Conservation (phyloP, 2,888 invertebrate species). For the Scaptomyza parva region DNA sequence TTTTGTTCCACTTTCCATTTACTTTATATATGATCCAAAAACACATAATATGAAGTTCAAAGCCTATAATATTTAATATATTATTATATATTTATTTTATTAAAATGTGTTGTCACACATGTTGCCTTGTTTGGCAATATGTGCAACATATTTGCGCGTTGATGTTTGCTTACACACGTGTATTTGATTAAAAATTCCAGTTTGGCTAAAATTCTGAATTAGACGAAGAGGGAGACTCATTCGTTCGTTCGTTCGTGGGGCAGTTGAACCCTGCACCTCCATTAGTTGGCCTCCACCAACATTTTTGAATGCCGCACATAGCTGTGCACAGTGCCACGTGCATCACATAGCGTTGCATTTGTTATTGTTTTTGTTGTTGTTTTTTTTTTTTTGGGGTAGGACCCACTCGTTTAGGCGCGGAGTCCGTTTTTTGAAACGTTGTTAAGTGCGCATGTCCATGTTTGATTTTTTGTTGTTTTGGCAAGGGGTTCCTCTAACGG, state of each 20-base stretch:
- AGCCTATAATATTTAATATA: background rate
- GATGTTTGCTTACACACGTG: conserved; percentile 31
- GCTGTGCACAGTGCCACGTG: conserved; percentile 54
- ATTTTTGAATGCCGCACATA: conserved; percentile 36
- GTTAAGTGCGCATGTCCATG: conserved; percentile 78
- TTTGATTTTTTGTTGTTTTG: background rate
- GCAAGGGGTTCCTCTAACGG: conserved; percentile 58
- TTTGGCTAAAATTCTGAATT: conserved; percentile 19
- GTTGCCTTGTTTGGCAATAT: conserved; percentile 17
- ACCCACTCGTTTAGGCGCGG: conserved; percentile 65
- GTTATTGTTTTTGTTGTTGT: conserved; percentile 26
- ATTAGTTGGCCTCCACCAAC: conserved; percentile 2
- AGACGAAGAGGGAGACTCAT: conserved; percentile 8
- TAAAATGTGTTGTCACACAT: conserved; percentile 31
- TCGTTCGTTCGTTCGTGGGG: no score
- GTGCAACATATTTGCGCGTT: conserved; percentile 62
- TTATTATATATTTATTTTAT: conserved; percentile 9
- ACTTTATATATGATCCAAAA: no score
- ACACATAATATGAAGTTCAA: background rate
- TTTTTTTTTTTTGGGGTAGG: conserved; percentile 75
- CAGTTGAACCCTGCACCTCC: conserved; percentile 13
- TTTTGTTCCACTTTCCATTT: background rate
- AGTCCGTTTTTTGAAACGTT: conserved; percentile 11
- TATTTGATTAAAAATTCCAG: conserved; percentile 62
- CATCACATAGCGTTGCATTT: conserved; percentile 38